phyloP scores from a whole-genome alignment of 2,888 invertebrate species.

The Sylvicola fuscatus region DNA sequence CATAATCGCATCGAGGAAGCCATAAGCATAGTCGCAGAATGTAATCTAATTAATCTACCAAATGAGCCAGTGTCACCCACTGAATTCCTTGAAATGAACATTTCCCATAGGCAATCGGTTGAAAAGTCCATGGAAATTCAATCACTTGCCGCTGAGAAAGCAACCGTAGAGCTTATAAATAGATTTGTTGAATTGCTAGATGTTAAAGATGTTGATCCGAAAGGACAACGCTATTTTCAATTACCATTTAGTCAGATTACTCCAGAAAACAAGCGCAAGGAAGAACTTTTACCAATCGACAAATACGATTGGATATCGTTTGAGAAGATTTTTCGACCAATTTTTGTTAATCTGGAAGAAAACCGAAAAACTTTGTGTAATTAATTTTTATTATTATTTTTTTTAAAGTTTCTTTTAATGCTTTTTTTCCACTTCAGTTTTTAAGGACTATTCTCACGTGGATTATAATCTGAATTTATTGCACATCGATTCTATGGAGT shows the following conservation, averaged over 20 bases:
- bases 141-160: constrained; percentile 48
- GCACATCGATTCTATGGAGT: constrained; percentile 55
- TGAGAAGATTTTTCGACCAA: constrained; percentile 19
- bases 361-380: constrained; percentile 12
- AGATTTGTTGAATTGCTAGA: constrained; percentile 41
- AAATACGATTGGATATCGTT: constrained; percentile 24
- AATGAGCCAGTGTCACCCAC: constrained; percentile 36
- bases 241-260: constrained; percentile 34
- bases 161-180: constrained; percentile 55
- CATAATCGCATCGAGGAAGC: constrained; percentile 50
- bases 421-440: constrained; percentile 28
- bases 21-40: constrained; percentile 37
- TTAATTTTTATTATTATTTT: background rate
- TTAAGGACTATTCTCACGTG: constrained; percentile 40
- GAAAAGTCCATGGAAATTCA: constrained; percentile 32
- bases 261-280: constrained; percentile 22
- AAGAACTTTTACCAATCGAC: constrained; percentile 18
- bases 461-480: constrained; percentile 35
- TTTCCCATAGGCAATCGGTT: constrained; percentile 25
- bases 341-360: constrained; percentile 17
- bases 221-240: constrained; percentile 33
- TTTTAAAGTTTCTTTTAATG: too few species aligned
- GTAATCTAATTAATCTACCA: constrained; percentile 39
- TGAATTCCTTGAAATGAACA: constrained; percentile 40
- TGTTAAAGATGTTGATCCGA: background rate